Evolutionary conservation across 2,888 invertebrate genomes (phyloP).

Genomic region (Strigamia crassipes): DNA sequence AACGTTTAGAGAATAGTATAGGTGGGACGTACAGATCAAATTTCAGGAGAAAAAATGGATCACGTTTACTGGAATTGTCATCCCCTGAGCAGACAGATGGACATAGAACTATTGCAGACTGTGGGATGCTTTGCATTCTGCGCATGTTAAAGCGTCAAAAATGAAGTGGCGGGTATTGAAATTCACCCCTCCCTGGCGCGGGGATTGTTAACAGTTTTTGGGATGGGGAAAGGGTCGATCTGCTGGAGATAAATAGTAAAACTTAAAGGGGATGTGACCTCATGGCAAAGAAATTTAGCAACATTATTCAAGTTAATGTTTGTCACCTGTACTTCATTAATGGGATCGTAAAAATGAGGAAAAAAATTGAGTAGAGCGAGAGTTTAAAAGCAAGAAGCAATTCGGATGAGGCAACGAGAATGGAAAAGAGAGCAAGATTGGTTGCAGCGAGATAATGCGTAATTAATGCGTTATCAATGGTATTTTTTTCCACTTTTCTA

Average conservation of each 20-base stretch:
- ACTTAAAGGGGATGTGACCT: not conserved
- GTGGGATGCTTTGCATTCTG: slow-evolving; percentile 34
- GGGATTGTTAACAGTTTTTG: slow-evolving; percentile 21
- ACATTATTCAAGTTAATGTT: not conserved
- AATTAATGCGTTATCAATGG: not conserved
- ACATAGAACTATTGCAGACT: not conserved
- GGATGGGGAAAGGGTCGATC: not conserved
- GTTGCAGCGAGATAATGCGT: not conserved
- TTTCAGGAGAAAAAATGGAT: not conserved
- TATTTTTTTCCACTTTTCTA: too few relatives aligned
- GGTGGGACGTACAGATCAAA: not conserved
- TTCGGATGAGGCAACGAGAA: not conserved
- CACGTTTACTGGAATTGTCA: not conserved
- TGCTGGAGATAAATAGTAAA: not conserved
- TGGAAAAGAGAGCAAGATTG: not conserved
- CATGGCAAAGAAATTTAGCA: not conserved
- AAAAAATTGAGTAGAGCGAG: not conserved
- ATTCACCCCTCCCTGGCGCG: not conserved
- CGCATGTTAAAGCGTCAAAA: slow-evolving; percentile 34
- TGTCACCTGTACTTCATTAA: slow-evolving; percentile 13
- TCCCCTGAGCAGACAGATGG: not conserved
- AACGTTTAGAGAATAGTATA: not conserved
- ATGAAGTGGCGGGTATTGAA: slow-evolving; percentile 32
- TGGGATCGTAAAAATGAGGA: not conserved
- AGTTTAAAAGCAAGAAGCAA: not conserved